Evolutionary conservation across 1,140 invertebrate species (phyloP).

Genomic region (Halictus rubicundus): DNA sequence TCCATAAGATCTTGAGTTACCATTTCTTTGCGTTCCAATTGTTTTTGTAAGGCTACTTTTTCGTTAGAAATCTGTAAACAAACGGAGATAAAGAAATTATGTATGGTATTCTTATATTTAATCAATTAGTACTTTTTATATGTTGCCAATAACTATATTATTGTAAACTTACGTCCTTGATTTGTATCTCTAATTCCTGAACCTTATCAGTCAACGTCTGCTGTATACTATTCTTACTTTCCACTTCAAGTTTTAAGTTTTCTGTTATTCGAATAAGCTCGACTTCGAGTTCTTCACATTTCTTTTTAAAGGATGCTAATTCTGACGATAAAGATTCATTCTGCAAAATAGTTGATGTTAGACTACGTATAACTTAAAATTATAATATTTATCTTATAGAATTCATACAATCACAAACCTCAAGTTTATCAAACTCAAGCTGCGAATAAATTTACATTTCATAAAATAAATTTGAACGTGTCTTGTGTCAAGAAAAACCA

Average conservation of each 20-base stretch:
- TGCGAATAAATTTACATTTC: constrained; percentile 60
- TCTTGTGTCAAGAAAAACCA: constrained; percentile 29
- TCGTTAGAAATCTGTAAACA: constrained; percentile 69
- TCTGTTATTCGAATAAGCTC: constrained; percentile 67
- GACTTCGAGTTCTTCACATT: constrained; percentile 69
- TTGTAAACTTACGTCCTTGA: constrained; percentile 70
- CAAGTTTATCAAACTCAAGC: constrained; percentile 73
- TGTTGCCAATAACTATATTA: constrained; percentile 2
- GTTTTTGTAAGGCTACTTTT: constrained; percentile 65
- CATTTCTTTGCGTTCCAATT: constrained; percentile 72
- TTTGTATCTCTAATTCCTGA: constrained; percentile 72
- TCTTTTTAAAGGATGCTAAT: constrained; percentile 62
- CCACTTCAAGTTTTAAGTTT: constrained; percentile 69
- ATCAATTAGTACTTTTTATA: neutral
- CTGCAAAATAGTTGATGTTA: constrained; percentile 64
- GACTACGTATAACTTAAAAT: neutral
- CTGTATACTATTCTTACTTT: constrained; percentile 71
- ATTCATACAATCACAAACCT: constrained; percentile 62
- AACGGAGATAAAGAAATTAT: constrained; percentile 15
- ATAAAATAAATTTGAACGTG: constrained; percentile 48
- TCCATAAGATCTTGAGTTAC: constrained; percentile 73
- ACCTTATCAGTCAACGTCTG: constrained; percentile 71
- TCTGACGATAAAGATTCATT: constrained; percentile 73
- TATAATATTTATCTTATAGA: constrained; percentile 1
- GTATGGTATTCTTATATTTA: neutral